Base-by-base conservation (phyloP, 2,797 vertebrate species). In the Distichodus sexfasciatus region DNA sequence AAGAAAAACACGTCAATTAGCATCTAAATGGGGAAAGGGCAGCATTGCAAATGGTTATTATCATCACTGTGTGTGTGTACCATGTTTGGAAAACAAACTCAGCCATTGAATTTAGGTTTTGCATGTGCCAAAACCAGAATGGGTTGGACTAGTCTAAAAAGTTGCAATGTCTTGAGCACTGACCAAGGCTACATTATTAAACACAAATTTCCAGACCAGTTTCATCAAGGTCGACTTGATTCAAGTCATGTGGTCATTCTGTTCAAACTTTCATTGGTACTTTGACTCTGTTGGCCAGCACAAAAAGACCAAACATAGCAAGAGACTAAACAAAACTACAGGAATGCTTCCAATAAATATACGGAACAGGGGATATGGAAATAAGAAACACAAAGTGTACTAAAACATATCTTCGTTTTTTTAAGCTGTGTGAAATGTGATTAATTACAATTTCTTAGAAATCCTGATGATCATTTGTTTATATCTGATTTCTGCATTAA, bases 281-380 rank as follows among this genome's bases (percentile, higher is more conserved):
- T 43, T 63, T 24, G 29, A 40, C 17, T 41, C 33, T 48, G 44
- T 50, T 6, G 63, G 60, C 15, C 28, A 57, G 40, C 59, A 24
- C 36, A 66, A 59, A 68, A 1, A 60, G 54, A 40, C 54, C 57
- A 60, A 35, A 57, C 51, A 47, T 29, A 74, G 58, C 10, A 51
- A 14, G 53, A 81, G 67, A 80, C 77, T 76, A 78, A 82, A 82
- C 69, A 80, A 78, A 69, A 72, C 59, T 41, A 75, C 65, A 58
- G 40, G 48, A 70, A 54, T 66, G 47, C 15, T 43, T 63, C 17
- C 21, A 33, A 51, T 35, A 74, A 58, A 66, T 70, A 53, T 24
- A 72, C 28, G 28, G 50, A 46, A 41, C 59, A 19, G 59, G 36
- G 61, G 69, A 70, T 51, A 57, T 68, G 65, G 76, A 70, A 69